Conservation (phyloP, 2,888 invertebrate genomes). For the Caenorhabditis macrosperma region DNA sequence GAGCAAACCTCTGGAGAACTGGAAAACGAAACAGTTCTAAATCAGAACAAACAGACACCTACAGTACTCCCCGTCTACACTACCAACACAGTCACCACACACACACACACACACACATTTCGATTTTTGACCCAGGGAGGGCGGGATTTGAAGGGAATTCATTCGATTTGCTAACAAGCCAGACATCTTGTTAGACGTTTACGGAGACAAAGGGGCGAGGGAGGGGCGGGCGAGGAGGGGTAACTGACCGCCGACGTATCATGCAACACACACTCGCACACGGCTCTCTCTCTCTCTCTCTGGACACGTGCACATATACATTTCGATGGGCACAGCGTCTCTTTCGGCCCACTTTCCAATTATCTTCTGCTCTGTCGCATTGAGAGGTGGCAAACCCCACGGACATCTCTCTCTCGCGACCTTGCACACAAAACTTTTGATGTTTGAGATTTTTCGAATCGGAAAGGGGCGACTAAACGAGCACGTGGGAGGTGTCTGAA, state of each 20-base stretch:
- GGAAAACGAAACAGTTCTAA: no score
- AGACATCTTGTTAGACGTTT: background rate
- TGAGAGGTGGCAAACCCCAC: conserved; percentile 19
- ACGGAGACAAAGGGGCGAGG: conserved; percentile 8
- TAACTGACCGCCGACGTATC: conserved; percentile 32
- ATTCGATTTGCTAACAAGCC: background rate
- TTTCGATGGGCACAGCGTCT: conserved; percentile 30
- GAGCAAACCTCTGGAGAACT: no score
- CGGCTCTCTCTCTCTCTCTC: conserved; percentile 9
- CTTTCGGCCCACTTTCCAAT: conserved; percentile 39
- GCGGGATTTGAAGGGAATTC: background rate
- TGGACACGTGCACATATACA: conserved; percentile 35
- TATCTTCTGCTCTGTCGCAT: conserved; percentile 52
- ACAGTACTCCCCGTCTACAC: no score
- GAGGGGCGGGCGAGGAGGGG: background rate
- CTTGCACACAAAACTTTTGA: background rate
- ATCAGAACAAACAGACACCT: no score
- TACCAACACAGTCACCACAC: background rate
- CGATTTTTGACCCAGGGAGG: background rate
- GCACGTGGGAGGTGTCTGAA: conserved; percentile 4
- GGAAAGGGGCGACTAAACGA: background rate
- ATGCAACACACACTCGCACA: conserved; percentile 33
- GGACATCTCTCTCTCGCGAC: background rate
- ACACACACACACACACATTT: background rate
- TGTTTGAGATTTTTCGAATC: conserved; percentile 26